Conservation (phyloP, 37 sponge, comb jelly and placozoan genomes). For the Beroe forskalii region DNA sequence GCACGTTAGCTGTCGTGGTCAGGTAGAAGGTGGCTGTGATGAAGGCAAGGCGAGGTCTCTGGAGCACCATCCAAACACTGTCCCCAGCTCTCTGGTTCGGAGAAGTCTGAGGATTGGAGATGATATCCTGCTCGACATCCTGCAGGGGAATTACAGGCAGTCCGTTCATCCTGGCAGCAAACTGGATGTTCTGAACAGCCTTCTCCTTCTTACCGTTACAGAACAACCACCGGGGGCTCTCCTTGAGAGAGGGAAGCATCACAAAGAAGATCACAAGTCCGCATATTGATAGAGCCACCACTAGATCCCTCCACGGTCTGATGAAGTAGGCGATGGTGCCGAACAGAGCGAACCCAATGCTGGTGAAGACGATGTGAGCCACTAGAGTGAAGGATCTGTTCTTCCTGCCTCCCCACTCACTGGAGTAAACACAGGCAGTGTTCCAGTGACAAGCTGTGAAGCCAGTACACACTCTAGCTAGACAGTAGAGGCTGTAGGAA, state of each 20-base stretch:
- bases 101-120: neutral
- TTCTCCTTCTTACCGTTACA: constrained; percentile 33
- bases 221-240: constrained; percentile 51
- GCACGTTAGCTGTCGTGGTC: constrained; percentile 10
- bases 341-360: constrained; percentile 24
- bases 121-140: constrained; percentile 16
- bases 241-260: neutral
- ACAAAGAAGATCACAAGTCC: neutral
- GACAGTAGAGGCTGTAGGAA: neutral
- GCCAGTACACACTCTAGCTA: neutral
- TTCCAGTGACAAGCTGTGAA: constrained; percentile 58
- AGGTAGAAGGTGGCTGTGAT: constrained; percentile 39
- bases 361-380: neutral
- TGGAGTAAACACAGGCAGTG: constrained; percentile 37
- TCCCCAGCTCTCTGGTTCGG: neutral
- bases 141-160: neutral
- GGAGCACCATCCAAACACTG: neutral
- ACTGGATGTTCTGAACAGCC: constrained; percentile 9
- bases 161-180: constrained; percentile 28
- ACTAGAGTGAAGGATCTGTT: constrained; percentile 40
- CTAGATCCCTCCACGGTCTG: constrained; percentile 14
- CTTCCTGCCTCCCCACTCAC: constrained; percentile 34
- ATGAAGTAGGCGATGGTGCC: constrained; percentile 19
- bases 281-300: constrained; percentile 1
- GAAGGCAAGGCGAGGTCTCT: neutral